Evolutionary conservation across 1,140 invertebrate genomes (phyloP), one percentile per base, ranked within the genome.

Genomic region (Heliconius eleuchia): DNA sequence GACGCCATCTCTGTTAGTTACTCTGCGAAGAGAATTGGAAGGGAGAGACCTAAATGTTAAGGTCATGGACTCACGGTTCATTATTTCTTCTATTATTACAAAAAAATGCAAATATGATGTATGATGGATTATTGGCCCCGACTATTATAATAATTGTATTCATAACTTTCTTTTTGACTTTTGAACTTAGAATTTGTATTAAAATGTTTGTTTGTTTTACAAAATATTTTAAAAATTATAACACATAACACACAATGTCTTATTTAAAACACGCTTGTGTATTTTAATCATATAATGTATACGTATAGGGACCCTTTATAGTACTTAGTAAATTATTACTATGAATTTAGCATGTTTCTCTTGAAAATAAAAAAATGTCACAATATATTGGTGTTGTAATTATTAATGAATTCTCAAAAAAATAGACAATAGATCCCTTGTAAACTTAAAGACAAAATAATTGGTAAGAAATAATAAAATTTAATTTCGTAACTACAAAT

Each of bases 231-330:
- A 57, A 57, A 9, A 23, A 23, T 57, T 9, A 57, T 23, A 2
- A 57, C 55, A 57, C 55, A 57, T 19, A 57, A 30, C 27, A 27
- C 60, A 66, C 3, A 30, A 23, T 66, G n/a, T 57, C 8, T 16
- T 66, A 66, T 27, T 30, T 66, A 66, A 66, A 66, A 27, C 60
- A 66, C 60, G 60, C 60, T 66, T 77, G 66, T 37, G 46, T 66
- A 66, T 16, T 66, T 27, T 66, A 66, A 66, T 52, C 5, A 52
- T 34, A 9, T n/a, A 71, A 71, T 77, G 30, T 80, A 70, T 83
- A 82, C 82, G 82, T 75, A 72, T 82, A 82, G 84, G 84, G 84
- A 82, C 84, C 84, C 84, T 82, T 72, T 79, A 77, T 30, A 55
- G 72, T 39, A 72, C 50, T 73, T 73, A 66, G 77, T 60, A 75